phyloP scores from a whole-genome alignment of 2,888 invertebrate genomes.

The Colletes collaris region DNA sequence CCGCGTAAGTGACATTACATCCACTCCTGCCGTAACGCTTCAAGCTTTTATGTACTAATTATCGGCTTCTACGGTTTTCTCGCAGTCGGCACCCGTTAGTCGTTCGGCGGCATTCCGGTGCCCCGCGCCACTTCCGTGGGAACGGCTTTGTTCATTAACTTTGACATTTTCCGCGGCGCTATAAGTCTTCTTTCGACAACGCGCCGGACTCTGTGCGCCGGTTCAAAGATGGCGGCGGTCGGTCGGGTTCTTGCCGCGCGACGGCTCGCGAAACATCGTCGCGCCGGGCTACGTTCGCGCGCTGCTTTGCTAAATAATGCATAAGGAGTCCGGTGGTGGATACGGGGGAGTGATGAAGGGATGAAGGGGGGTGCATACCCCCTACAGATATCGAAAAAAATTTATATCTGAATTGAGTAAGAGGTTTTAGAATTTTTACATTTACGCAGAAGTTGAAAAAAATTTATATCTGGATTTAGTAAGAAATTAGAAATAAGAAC shows the following conservation, averaged over 20 bases:
- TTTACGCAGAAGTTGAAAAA: too few species aligned
- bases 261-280: neutral
- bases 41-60: conserved; percentile 59
- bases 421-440: too few species aligned
- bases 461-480: too few species aligned
- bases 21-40: conserved; percentile 49
- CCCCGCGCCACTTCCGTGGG: conserved; percentile 61
- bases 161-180: conserved; percentile 55
- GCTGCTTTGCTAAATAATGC: too few species aligned
- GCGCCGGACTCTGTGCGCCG: neutral
- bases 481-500: too few species aligned
- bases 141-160: conserved; percentile 64
- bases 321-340: too few species aligned
- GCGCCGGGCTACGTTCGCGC: too few species aligned
- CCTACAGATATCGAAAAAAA: too few species aligned
- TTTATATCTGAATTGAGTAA: too few species aligned
- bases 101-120: conserved; percentile 54
- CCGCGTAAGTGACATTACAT: conserved; percentile 45
- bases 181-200: conserved; percentile 54
- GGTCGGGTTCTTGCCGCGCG: neutral
- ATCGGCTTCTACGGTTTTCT: conserved; percentile 56
- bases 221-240: conserved; percentile 8
- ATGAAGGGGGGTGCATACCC: too few species aligned
- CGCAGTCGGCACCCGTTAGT: conserved; percentile 47
- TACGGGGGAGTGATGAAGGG: too few species aligned